phyloP scores from a whole-genome alignment of 2,113 vertebrate species.

The Cettia cetti region DNA sequence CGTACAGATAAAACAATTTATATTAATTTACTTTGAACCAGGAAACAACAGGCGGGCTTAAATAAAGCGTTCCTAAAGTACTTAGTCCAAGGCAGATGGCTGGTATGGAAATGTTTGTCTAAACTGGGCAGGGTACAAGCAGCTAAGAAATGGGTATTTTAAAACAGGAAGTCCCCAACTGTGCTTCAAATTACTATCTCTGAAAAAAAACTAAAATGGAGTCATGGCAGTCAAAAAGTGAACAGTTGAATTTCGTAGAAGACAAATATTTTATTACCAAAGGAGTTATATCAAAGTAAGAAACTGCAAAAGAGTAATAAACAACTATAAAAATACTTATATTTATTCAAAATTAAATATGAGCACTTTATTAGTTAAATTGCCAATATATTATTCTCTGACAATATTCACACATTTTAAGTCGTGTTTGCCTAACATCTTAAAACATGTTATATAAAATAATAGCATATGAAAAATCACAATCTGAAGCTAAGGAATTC shows the following conservation, averaged over 20 bases:
- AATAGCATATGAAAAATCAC: neutral
- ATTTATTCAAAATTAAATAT: slow-evolving; percentile 64
- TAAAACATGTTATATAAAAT: slow-evolving; percentile 27
- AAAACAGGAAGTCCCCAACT: neutral
- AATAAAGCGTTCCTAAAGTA: neutral
- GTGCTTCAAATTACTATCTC: neutral
- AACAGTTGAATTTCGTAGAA: neutral
- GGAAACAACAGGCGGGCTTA: neutral
- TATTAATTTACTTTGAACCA: neutral
- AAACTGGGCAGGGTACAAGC: neutral
- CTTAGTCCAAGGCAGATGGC: neutral
- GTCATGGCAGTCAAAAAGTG: neutral
- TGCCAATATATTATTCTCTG: slow-evolving; percentile 68
- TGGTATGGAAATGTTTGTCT: neutral
- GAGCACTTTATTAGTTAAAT: slow-evolving; percentile 51
- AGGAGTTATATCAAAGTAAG: slow-evolving; percentile 51
- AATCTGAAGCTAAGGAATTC: neutral
- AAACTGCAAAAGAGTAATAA: slow-evolving; percentile 52
- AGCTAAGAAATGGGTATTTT: neutral
- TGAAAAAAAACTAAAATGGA: neutral
- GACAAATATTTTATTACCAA: slow-evolving; percentile 58
- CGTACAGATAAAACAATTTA: neutral
- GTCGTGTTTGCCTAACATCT: neutral
- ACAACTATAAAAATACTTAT: slow-evolving; percentile 63
- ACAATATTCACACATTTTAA: slow-evolving; percentile 43